Conservation (phyloP, 2,113 vertebrate species). For the Lampris incognitus region DNA sequence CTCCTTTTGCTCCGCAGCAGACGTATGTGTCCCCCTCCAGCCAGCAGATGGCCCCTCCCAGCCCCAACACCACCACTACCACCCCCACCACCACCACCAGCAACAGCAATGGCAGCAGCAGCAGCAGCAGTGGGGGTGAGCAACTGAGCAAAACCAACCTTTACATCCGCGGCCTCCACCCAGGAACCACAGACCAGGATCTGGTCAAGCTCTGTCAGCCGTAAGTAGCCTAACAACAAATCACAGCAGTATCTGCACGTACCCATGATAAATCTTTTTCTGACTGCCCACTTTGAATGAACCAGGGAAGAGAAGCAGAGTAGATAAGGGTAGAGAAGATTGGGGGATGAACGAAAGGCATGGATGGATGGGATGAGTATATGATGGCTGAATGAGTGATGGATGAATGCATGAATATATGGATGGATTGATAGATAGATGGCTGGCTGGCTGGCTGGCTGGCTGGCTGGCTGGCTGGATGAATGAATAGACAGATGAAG, state of each 20-base stretch:
- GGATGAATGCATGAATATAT: background rate
- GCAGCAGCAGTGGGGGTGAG: constrained; percentile 79
- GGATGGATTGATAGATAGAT: constrained; percentile 13
- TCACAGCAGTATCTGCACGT: constrained; percentile 19
- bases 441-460: constrained; percentile 13
- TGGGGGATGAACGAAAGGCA: constrained; percentile 3
- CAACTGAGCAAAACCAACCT: constrained; percentile 96
- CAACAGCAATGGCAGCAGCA: constrained; percentile 75
- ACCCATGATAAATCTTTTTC: constrained; percentile 49
- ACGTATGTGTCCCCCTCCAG: constrained; percentile 86
- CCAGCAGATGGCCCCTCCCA: constrained; percentile 91
- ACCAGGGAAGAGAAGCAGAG: constrained; percentile 23
- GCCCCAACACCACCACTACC: constrained; percentile 80
- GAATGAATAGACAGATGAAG: constrained; percentile 5
- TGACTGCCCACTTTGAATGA: background rate
- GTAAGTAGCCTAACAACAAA: constrained; percentile 80
- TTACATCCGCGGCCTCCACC: constrained; percentile 93
- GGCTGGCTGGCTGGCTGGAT: constrained; percentile 3
- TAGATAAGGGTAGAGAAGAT: constrained; percentile 27
- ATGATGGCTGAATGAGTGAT: background rate
- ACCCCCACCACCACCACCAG: constrained; percentile 52
- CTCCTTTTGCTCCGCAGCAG: constrained; percentile 74
- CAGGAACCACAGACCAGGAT: constrained; percentile 94
- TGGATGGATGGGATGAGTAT: background rate
- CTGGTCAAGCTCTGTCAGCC: constrained; percentile 94